Conservation (phyloP, 2,888 invertebrate genomes). For the Apocheima hispidaria region DNA sequence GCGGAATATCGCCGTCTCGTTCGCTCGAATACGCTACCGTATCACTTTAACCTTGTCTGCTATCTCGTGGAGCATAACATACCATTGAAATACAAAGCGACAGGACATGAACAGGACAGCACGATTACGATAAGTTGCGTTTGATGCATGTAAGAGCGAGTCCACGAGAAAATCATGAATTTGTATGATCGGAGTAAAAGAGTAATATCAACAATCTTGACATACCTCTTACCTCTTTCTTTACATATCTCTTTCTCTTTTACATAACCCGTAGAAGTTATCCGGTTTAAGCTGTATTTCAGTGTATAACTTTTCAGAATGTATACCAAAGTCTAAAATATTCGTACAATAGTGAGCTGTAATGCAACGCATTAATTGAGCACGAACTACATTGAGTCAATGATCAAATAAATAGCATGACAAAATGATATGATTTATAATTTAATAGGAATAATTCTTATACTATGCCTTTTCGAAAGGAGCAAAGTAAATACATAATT, state of each 20-base stretch:
- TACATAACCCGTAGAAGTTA: background rate
- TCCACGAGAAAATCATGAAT: too few relatives aligned
- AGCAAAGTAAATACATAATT: constrained; percentile 36
- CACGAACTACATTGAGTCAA: constrained; percentile 52
- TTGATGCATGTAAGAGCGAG: too few relatives aligned
- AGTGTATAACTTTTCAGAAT: constrained; percentile 5
- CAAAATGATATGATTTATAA: constrained; percentile 49
- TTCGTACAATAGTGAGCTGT: constrained; percentile 53
- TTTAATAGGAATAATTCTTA: constrained; percentile 39
- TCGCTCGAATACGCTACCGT: too few relatives aligned
- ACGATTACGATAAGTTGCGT: too few relatives aligned
- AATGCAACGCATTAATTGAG: constrained; percentile 66
- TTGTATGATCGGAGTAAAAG: too few relatives aligned
- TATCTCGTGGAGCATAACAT: too few relatives aligned
- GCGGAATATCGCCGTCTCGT: too few relatives aligned
- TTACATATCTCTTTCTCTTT: constrained; percentile 7
- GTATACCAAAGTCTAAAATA: constrained; percentile 37
- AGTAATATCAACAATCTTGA: too few relatives aligned
- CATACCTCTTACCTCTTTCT: too few relatives aligned
- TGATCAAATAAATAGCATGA: constrained; percentile 45
- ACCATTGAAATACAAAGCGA: too few relatives aligned
- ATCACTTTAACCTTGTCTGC: too few relatives aligned
- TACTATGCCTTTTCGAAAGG: constrained; percentile 44
- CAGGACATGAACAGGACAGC: too few relatives aligned
- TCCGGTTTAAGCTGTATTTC: background rate